Conservation (phyloP, 2,888 invertebrate genomes). For the Meliscaeva auricollis region DNA sequence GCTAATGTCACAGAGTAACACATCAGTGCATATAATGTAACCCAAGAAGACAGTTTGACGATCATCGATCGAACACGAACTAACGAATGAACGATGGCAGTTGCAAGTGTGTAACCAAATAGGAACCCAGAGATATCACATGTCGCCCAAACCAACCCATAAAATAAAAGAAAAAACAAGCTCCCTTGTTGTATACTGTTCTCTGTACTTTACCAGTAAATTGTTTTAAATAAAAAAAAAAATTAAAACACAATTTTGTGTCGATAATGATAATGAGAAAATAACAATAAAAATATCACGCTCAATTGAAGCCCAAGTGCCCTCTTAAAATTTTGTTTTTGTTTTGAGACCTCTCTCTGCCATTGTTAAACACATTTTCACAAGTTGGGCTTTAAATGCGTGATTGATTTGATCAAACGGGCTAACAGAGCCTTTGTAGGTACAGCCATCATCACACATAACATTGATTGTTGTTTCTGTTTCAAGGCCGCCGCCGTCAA, state of each 20-base stretch:
- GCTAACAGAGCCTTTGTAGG: background rate
- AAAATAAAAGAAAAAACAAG: background rate
- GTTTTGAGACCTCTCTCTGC: conserved; percentile 12
- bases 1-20: conserved; percentile 64
- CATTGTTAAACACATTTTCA: conserved; percentile 39
- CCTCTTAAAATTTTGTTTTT: background rate
- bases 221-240: conserved; percentile 18
- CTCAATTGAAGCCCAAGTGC: conserved; percentile 61
- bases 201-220: conserved; percentile 29
- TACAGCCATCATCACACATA: conserved; percentile 7
- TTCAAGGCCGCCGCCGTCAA: conserved; percentile 52
- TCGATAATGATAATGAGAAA: conserved; percentile 37
- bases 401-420: conserved; percentile 60
- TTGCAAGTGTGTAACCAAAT: conserved; percentile 62
- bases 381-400: conserved; percentile 44
- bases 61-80: conserved; percentile 19
- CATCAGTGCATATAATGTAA: conserved; percentile 65
- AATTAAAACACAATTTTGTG: conserved; percentile 40
- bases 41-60: conserved; percentile 45
- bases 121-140: conserved; percentile 58
- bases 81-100: background rate
- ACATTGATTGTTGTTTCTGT: conserved; percentile 33
- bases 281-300: conserved; percentile 56
- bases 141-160: conserved; percentile 25
- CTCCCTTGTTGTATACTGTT: background rate